Conservation (phyloP, 2,797 vertebrate species). For the Rhinella marina region DNA sequence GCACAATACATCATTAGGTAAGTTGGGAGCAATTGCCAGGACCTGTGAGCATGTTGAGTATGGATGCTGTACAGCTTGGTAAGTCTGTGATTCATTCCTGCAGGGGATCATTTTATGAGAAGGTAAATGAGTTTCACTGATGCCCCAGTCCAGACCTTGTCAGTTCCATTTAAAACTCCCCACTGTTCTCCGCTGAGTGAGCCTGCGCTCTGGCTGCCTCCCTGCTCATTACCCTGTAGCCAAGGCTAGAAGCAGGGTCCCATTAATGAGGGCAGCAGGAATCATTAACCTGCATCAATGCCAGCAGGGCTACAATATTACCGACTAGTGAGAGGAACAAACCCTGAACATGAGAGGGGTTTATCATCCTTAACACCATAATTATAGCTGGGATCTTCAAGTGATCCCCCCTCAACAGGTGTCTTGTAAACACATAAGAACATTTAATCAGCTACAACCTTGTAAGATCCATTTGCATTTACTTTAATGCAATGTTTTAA, state of each 20-base stretch:
- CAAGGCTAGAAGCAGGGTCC: slow-evolving; percentile 26
- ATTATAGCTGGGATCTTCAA: slow-evolving; percentile 31
- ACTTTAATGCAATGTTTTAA: not conserved
- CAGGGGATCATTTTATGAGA: slow-evolving; percentile 43
- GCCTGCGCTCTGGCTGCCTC: slow-evolving; percentile 12
- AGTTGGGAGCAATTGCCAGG: not conserved
- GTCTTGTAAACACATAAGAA: slow-evolving; percentile 31
- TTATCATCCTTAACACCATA: slow-evolving; percentile 45
- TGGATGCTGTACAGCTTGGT: slow-evolving; percentile 24
- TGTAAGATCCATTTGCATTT: not conserved
- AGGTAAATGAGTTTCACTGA: slow-evolving; percentile 46
- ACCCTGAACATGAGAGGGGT: slow-evolving; percentile 30
- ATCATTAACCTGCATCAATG: slow-evolving; percentile 49
- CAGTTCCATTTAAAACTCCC: slow-evolving; percentile 43
- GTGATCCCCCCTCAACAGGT: slow-evolving; percentile 39
- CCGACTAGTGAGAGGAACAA: slow-evolving; percentile 30
- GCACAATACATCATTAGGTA: slow-evolving; percentile 16
- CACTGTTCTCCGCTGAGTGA: not conserved
- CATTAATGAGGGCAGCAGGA: slow-evolving; percentile 47
- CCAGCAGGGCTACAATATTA: slow-evolving; percentile 35
- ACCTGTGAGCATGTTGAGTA: not conserved
- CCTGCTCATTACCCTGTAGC: slow-evolving; percentile 40
- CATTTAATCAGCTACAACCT: slow-evolving; percentile 29
- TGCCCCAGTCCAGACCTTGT: slow-evolving; percentile 40
- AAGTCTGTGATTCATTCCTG: slow-evolving; percentile 19